phyloP scores from a whole-genome alignment of 1,140 invertebrate genomes.

The Forficula auricularia region DNA sequence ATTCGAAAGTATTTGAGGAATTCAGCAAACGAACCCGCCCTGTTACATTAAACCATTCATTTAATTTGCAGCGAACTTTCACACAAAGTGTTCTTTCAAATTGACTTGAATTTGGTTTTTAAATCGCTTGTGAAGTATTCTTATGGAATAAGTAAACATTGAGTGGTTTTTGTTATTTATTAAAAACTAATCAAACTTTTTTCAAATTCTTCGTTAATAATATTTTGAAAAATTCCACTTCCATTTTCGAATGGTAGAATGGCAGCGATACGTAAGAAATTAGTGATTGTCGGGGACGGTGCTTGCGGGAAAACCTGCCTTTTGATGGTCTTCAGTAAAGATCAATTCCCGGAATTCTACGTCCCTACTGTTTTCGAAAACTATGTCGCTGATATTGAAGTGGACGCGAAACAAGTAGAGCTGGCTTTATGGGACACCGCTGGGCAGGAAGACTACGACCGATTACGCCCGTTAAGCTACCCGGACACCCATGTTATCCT shows the following conservation, averaged over 20 bases:
- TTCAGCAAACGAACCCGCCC: too few relatives aligned
- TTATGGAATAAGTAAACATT: too few relatives aligned
- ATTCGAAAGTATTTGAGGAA: too few relatives aligned
- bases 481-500: constrained; percentile 43
- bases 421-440: constrained; percentile 47
- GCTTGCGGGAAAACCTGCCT: constrained; percentile 49
- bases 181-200: too few relatives aligned
- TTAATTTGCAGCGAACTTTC: too few relatives aligned
- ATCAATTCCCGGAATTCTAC: constrained; percentile 48
- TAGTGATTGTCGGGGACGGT: constrained; percentile 52
- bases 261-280: constrained; percentile 44
- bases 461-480: constrained; percentile 41
- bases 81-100: too few relatives aligned
- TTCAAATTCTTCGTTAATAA: too few relatives aligned
- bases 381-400: constrained; percentile 49
- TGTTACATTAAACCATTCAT: too few relatives aligned
- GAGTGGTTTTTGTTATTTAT: too few relatives aligned
- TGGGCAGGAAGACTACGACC: constrained; percentile 47
- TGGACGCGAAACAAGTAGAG: constrained; percentile 43
- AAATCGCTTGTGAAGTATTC: too few relatives aligned
- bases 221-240: too few relatives aligned
- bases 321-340: constrained; percentile 45
- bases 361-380: constrained; percentile 53
- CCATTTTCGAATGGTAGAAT: constrained; percentile 18
- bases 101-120: too few relatives aligned